A percentile compares a stretch with the other conserved stretches of the same genome.
Evolutionary conservation across 2,888 invertebrate species (phyloP).

Genomic region (Mactromeris polynyma): DNA sequence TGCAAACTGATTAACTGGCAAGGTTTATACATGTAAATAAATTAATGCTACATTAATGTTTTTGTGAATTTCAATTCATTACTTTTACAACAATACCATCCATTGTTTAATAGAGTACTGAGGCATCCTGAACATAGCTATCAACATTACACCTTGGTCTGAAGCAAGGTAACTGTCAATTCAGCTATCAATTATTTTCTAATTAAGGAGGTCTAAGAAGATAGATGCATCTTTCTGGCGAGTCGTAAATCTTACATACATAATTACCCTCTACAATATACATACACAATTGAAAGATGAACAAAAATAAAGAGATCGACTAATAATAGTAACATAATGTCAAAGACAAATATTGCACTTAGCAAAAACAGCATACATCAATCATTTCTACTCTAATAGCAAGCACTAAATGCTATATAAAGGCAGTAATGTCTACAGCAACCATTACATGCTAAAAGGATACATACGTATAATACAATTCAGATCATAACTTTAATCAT

Average conservation of each 20-base stretch:
- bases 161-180: background rate
- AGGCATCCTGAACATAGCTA: too few species aligned
- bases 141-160: background rate
- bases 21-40: too few species aligned
- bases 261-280: background rate
- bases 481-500: too few species aligned
- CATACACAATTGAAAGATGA: background rate
- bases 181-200: background rate
- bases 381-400: background rate
- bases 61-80: too few species aligned
- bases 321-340: background rate
- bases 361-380: background rate
- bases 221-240: background rate
- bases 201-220: background rate
- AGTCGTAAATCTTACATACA: background rate
- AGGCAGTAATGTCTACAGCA: background rate
- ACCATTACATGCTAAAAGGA: too few species aligned
- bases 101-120: too few species aligned
- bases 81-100: too few species aligned
- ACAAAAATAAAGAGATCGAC: background rate
- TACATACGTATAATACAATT: too few species aligned
- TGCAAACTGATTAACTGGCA: too few species aligned
- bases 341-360: slow-evolving; percentile 4
- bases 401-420: background rate
- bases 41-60: too few species aligned